A percentile compares a stretch with the other conserved stretches of the same genome.
These are phyloP conservation scores for Channa maculata DNA, from an alignment of 2,113 vertebrate genomes.

Conservation along the genomic window DNA sequence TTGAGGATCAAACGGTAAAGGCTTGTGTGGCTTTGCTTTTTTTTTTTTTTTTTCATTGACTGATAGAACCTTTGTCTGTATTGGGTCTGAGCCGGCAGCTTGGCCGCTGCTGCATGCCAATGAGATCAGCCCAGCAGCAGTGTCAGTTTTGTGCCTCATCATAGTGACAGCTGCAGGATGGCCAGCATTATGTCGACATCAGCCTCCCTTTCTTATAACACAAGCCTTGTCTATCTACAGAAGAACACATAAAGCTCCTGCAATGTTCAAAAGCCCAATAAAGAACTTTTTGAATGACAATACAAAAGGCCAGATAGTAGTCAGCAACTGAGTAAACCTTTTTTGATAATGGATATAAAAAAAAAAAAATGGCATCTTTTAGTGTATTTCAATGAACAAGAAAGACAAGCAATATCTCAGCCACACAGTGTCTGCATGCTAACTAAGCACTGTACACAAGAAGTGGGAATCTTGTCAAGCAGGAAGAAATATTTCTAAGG, in stretches of 20 bases:
- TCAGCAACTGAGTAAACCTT: background rate
- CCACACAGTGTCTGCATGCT: background rate
- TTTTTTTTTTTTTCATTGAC: conserved; percentile 35
- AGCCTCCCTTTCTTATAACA: conserved; percentile 12
- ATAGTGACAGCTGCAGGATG: conserved; percentile 61
- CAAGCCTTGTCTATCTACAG: conserved; percentile 3
- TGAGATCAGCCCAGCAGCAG: conserved; percentile 62
- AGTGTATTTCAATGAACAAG: background rate
- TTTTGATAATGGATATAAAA: conserved; percentile 2
- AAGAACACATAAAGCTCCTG: background rate
- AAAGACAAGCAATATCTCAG: background rate
- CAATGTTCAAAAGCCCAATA: background rate
- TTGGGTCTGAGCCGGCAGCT: conserved; percentile 41
- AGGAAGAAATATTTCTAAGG: background rate
- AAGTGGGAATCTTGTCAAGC: background rate
- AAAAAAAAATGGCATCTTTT: background rate
- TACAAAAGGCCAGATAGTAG: conserved; percentile 1
- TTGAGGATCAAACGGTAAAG: conserved; percentile 43
- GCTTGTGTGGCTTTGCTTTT: conserved; percentile 20
- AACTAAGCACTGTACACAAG: background rate
- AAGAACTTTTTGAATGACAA: conserved; percentile 19
- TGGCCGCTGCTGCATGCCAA: conserved; percentile 61
- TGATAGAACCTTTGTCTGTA: conserved; percentile 44
- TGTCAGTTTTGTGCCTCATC: conserved; percentile 52
- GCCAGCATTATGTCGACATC: conserved; percentile 30